Conservation (phyloP, 2,888 invertebrate genomes). For the Euzophera pinguis region DNA sequence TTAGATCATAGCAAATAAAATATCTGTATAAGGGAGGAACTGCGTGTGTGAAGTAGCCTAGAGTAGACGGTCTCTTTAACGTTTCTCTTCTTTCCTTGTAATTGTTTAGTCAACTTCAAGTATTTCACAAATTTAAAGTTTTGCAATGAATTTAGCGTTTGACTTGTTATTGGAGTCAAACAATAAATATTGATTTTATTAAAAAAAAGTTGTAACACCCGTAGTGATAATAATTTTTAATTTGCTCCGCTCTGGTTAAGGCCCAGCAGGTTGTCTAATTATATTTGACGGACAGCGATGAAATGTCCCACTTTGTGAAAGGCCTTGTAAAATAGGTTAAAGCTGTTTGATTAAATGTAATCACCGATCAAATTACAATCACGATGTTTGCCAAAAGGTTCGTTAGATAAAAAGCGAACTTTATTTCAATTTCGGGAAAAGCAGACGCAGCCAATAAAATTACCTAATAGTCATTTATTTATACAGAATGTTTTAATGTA, state of each 20-base stretch:
- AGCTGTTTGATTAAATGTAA: constrained; percentile 3
- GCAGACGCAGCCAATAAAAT: no score
- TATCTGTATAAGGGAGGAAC: no score
- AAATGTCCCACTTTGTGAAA: constrained; percentile 7
- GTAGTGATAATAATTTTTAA: constrained; percentile 9
- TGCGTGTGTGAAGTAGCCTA: no score
- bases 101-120: no score
- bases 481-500: no score
- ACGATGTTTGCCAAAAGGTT: background rate
- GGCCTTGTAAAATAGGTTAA: constrained; percentile 8
- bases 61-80: no score
- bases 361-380: constrained; percentile 2
- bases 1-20: no score
- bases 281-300: constrained; percentile 9
- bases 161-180: background rate
- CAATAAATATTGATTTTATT: background rate
- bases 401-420: background rate
- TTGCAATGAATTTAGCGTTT: background rate
- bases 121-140: background rate
- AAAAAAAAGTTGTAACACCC: constrained; percentile 2
- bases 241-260: constrained; percentile 6
- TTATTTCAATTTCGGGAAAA: background rate
- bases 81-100: no score
- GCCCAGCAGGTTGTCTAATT: constrained; percentile 12
- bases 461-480: no score